These are phyloP conservation scores for Borostomias antarcticus DNA, from an alignment of 2,797 vertebrate species.

Conservation along the genomic window DNA sequence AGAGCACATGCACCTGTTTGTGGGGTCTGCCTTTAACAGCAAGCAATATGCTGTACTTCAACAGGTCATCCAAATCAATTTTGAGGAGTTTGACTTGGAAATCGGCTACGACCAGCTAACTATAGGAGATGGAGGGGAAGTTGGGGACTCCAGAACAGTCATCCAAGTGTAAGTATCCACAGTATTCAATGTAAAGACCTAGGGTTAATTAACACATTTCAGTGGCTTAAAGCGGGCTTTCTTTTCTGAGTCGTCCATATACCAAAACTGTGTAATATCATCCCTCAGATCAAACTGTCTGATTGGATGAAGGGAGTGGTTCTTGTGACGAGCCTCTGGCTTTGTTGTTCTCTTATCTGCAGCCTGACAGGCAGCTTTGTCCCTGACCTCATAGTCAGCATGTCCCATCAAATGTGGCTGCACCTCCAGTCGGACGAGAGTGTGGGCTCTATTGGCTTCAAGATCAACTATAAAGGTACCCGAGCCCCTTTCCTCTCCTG, in stretches of 20 bases:
- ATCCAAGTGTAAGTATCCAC: conserved; percentile 93
- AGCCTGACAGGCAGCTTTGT: conserved; percentile 97
- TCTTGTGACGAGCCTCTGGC: background rate
- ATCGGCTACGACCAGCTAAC: conserved; percentile 96
- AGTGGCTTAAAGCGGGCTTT: background rate
- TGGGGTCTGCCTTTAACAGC: no score
- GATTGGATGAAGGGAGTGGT: background rate
- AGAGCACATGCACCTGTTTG: no score
- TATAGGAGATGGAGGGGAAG: conserved; percentile 94
- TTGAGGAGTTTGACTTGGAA: conserved; percentile 97
- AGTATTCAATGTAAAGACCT: background rate
- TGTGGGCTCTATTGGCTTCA: conserved; percentile 96
- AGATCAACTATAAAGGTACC: conserved; percentile 97
- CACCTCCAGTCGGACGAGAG: conserved; percentile 98
- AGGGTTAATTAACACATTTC: background rate
- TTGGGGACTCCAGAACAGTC: conserved; percentile 93
- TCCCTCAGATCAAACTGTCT: background rate
- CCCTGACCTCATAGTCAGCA: conserved; percentile 96
- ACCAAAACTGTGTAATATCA: background rate
- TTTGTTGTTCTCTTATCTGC: conserved; percentile 35
- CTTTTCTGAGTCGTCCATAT: background rate
- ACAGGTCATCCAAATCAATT: conserved; percentile 98
- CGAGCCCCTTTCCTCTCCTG: conserved; percentile 34
- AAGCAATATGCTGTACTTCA: conserved; percentile 20
- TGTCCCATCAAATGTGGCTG: conserved; percentile 97